phyloP scores from a whole-genome alignment of 37 sponge, comb jelly and placozoan species.

The Spongia lamella region DNA sequence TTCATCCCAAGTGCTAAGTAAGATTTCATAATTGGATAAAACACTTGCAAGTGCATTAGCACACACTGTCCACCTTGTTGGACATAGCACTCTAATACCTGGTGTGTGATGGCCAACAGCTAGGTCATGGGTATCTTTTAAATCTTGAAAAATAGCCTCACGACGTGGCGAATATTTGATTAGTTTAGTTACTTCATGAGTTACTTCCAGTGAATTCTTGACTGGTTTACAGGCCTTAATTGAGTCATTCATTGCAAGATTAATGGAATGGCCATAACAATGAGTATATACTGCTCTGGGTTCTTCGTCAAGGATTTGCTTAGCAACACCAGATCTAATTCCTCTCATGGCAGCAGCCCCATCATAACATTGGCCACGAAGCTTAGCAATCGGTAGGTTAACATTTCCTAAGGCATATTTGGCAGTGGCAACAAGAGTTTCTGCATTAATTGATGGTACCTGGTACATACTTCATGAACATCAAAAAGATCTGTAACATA shows the following conservation, averaged over 20 bases:
- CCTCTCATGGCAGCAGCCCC: constrained; percentile 55
- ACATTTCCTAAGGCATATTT: too few relatives aligned
- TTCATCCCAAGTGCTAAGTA: background rate
- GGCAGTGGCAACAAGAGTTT: too few relatives aligned
- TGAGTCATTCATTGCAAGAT: background rate
- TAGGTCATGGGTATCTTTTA: too few relatives aligned
- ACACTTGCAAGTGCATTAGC: constrained; percentile 2
- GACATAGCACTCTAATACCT: constrained; percentile 12
- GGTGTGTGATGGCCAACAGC: constrained; percentile 1
- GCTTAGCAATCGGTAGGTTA: too few relatives aligned
- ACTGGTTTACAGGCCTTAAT: background rate
- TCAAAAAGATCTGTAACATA: too few relatives aligned
- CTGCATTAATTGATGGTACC: too few relatives aligned
- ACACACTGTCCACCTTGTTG: constrained; percentile 21
- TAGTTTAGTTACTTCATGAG: constrained; percentile 21
- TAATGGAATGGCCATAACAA: constrained; percentile 44
- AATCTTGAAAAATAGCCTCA: background rate
- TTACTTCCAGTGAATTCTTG: too few relatives aligned
- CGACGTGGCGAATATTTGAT: constrained; percentile 18
- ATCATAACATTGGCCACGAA: constrained; percentile 70
- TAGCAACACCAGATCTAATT: constrained; percentile 47
- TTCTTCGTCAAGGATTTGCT: constrained; percentile 36
- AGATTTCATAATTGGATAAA: constrained; percentile 9
- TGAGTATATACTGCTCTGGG: constrained; percentile 64
- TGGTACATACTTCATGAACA: too few relatives aligned